These are phyloP conservation scores for Griposia aprilina DNA, from an alignment of 2,888 invertebrate species.

Conservation along the genomic window DNA sequence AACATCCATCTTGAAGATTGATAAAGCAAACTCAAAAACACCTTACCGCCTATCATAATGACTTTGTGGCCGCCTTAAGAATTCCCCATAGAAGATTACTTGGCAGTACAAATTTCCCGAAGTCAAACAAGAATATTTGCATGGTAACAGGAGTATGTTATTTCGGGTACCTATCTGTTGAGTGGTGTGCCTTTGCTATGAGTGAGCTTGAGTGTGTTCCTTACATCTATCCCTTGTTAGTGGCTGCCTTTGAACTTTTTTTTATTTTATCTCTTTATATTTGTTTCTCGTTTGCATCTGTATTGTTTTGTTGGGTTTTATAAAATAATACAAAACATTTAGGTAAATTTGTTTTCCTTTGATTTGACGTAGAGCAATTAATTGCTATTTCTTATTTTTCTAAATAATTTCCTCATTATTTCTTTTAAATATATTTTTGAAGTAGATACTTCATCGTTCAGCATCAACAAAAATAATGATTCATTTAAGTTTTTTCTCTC, in stretches of 20 bases:
- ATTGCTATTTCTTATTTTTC: not conserved
- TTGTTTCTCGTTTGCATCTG: slow-evolving; percentile 8
- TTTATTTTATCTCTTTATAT: slow-evolving; percentile 25
- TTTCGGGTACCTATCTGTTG: slow-evolving; percentile 34
- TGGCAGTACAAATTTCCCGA: slow-evolving; percentile 38
- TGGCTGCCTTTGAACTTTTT: slow-evolving; percentile 47
- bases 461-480: no score
- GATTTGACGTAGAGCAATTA: not conserved
- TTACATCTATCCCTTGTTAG: slow-evolving; percentile 55
- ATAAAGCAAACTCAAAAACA: slow-evolving; percentile 6
- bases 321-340: not conserved
- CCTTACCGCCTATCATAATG: slow-evolving; percentile 4
- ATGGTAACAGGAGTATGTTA: slow-evolving; percentile 47
- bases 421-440: not conserved
- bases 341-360: not conserved
- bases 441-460: not conserved
- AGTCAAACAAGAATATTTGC: slow-evolving; percentile 56
- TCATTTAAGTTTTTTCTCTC: not conserved
- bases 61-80: not conserved
- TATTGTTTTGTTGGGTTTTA: slow-evolving; percentile 15
- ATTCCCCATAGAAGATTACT: slow-evolving; percentile 12
- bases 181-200: slow-evolving; percentile 43
- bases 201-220: slow-evolving; percentile 37
- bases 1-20: slow-evolving; percentile 1
- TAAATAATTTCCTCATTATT: not conserved